These are phyloP conservation scores for Sorex fumeus DNA, from an alignment of 2,113 vertebrate genomes.

Conservation along the genomic window DNA sequence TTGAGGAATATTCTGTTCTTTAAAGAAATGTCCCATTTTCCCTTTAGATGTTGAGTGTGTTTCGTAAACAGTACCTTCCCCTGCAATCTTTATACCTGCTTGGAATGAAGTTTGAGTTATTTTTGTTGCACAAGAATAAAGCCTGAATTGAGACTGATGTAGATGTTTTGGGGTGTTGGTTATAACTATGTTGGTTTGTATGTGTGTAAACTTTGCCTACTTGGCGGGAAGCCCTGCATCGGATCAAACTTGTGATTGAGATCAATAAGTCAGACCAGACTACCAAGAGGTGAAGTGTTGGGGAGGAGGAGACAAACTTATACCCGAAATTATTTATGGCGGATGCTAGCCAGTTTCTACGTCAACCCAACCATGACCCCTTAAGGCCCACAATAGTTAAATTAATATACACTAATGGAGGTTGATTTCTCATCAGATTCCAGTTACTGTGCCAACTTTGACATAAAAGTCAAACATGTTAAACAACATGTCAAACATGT, in stretches of 20 bases:
- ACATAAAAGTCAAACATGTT: neutral
- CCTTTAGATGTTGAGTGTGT: conserved; percentile 30
- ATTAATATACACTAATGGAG: neutral
- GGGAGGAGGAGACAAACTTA: neutral
- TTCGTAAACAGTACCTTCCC: conserved; percentile 18
- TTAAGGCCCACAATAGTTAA: neutral
- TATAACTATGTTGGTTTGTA: conserved; percentile 9
- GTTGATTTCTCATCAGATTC: neutral
- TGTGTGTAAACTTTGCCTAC: neutral
- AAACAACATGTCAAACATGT: too few species aligned
- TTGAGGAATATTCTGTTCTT: conserved; percentile 57
- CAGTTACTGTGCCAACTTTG: neutral
- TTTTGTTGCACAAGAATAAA: conserved; percentile 72
- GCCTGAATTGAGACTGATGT: conserved; percentile 9
- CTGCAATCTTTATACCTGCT: conserved; percentile 12
- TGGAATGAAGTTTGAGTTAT: conserved; percentile 58
- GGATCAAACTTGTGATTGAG: conserved; percentile 9
- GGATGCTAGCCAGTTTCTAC: neutral
- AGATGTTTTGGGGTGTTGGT: neutral
- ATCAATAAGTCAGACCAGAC: neutral
- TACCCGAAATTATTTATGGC: neutral
- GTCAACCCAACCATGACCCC: neutral
- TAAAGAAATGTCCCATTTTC: conserved; percentile 28
- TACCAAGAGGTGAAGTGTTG: neutral
- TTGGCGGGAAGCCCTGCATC: neutral